phyloP scores from a whole-genome alignment of 2,888 invertebrate species.

The Nephrotoma flavescens region DNA sequence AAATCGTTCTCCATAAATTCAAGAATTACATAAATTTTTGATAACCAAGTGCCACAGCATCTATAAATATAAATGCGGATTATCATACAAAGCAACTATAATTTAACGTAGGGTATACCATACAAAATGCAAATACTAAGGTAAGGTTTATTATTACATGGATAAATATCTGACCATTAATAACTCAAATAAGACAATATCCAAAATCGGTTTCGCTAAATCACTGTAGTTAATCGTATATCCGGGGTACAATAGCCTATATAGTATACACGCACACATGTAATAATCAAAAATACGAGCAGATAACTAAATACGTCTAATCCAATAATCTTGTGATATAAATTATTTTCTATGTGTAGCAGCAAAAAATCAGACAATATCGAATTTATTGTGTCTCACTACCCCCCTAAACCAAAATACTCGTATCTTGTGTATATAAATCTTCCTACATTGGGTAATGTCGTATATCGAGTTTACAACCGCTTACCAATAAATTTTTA shows the following conservation, averaged over 20 bases:
- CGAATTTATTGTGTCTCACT: neutral
- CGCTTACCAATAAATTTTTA: neutral
- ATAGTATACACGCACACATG: neutral
- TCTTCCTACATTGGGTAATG: neutral
- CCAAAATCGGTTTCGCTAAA: neutral
- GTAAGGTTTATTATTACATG: neutral
- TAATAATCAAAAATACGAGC: neutral
- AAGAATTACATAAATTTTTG: no score
- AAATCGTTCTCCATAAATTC: no score
- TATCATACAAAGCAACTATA: neutral
- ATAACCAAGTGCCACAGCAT: no score
- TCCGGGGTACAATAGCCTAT: neutral
- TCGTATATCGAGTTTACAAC: neutral
- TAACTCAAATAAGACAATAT: neutral
- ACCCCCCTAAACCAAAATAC: neutral
- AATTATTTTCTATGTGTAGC: neutral
- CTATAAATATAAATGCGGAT: no score
- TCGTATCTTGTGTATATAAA: neutral
- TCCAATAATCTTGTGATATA: neutral
- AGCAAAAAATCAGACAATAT: neutral
- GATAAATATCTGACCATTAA: neutral
- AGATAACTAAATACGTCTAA: neutral
- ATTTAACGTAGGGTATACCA: neutral
- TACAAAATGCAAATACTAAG: neutral
- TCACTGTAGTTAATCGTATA: neutral